Base-by-base conservation (phyloP, 1,140 invertebrate genomes). In the Drosophila kikkawai region DNA sequence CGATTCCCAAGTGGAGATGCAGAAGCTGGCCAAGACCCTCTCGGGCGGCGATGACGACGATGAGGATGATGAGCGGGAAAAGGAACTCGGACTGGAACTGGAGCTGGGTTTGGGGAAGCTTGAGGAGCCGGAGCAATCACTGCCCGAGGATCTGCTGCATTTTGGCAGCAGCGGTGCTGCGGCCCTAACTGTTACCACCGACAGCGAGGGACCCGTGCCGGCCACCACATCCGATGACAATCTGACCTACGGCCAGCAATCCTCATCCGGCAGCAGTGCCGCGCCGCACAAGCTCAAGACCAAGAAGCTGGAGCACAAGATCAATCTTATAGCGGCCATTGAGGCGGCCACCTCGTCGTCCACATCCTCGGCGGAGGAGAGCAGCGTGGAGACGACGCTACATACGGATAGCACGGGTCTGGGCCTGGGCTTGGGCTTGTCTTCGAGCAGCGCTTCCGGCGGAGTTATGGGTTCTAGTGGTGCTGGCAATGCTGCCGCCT, bases 271-370 rank as follows among this genome's bases (percentile, higher is more conserved):
- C 47, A 41, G 34, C 37, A 39, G 41, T 55, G 39, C 39, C 7
- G 56, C 68, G 1, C 75, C 70, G 61, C 80, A 84, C 60, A 92
- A 92, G 64, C 64, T 91, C 7, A 92, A 92, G 67, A 92, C 91
- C 17, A 92, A 92, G 42, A 92, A 92, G 61, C 47, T 92, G 34
- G 91, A 92, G 69, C 91, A 92, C 57, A 92, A 92, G 74, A 92
- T 92, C 32, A 92, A 92, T 75, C 68, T 92, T 37, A 91, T 92
- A 15, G 91, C 88, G 12, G 91, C 91, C 45, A 92, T 92, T 11
- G 91, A 92, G 78, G 91, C 91, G 44, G 91, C 91, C 51, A 92
- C 90, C 4, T 92, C 91, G 5, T 92, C 91, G 17, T 92, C 91
- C 39, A 91, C 91, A 2, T 90, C 87, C 12, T 92, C 91, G 12